Conservation (phyloP, 1,140 invertebrate genomes). For the Pygmarrhopalites habei region DNA sequence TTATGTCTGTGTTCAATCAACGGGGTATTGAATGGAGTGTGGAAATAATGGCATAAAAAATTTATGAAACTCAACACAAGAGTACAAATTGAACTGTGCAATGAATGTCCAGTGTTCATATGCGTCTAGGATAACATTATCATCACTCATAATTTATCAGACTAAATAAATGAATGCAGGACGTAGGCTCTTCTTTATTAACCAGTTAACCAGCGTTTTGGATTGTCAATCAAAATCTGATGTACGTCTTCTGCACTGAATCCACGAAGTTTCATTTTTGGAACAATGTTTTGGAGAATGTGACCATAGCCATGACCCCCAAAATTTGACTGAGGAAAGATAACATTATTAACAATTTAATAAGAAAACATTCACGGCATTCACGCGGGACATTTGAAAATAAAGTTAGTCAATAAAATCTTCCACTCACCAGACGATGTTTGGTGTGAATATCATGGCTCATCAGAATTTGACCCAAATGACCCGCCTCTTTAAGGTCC, state of each 20-base stretch:
- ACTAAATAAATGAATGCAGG: too few species aligned
- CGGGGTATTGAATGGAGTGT: too few species aligned
- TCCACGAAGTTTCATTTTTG: conserved; percentile 62
- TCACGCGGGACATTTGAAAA: neutral
- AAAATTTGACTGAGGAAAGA: conserved; percentile 55
- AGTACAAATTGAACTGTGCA: too few species aligned
- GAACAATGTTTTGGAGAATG: conserved; percentile 65
- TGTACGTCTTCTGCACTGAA: conserved; percentile 58
- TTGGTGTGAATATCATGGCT: conserved; percentile 82
- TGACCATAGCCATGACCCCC: conserved; percentile 79
- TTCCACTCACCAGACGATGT: conserved; percentile 62
- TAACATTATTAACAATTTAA: neutral
- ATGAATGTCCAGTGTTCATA: too few species aligned
- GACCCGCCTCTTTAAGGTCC: conserved; percentile 56
- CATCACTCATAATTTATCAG: too few species aligned
- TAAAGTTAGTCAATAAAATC: too few species aligned
- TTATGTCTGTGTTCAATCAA: too few species aligned
- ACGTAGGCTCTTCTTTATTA: too few species aligned
- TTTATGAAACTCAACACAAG: too few species aligned
- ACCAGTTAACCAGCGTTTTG: too few species aligned
- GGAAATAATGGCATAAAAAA: too few species aligned
- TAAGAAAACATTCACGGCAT: neutral
- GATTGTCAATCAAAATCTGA: conserved; percentile 63
- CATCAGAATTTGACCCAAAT: conserved; percentile 58
- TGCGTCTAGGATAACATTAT: too few species aligned